Evolutionary conservation across 2,113 vertebrate species (phyloP).

Genomic region (Reinhardtius hippoglossoides): DNA sequence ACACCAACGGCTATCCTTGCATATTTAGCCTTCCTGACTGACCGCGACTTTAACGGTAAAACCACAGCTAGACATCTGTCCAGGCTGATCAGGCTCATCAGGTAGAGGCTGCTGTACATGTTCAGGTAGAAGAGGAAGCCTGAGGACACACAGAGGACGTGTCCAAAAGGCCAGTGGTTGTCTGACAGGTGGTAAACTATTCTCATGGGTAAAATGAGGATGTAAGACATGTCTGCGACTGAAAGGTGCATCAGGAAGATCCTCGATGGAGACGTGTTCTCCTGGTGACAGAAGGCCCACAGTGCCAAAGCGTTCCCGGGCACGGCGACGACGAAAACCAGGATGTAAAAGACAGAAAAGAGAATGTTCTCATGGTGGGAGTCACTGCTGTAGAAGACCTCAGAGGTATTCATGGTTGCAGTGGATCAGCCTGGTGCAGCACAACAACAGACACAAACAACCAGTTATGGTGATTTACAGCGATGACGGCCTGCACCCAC

Average conservation of each 20-base stretch:
- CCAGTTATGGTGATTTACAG: not conserved
- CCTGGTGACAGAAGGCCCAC: conserved; percentile 73
- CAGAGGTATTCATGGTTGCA: conserved; percentile 61
- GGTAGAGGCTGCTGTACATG: conserved; percentile 83
- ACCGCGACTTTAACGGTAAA: conserved; percentile 64
- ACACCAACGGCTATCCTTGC: conserved; percentile 63
- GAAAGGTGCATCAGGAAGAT: conserved; percentile 78
- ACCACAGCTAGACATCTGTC: conserved; percentile 78
- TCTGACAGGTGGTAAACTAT: conserved; percentile 76
- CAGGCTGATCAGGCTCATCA: conserved; percentile 81
- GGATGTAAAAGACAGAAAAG: conserved; percentile 73
- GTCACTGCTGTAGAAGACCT: conserved; percentile 20
- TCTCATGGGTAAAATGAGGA: conserved; percentile 79
- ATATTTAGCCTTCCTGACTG: conserved; percentile 62
- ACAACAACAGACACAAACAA: conserved; percentile 32
- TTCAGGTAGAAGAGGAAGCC: conserved; percentile 83
- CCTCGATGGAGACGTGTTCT: conserved; percentile 54
- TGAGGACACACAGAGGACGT: conserved; percentile 69
- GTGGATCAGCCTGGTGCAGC: conserved; percentile 39
- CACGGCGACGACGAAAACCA: conserved; percentile 76
- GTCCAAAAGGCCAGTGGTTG: conserved; percentile 76
- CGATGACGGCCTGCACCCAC: not conserved
- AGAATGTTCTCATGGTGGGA: conserved; percentile 66
- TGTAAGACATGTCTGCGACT: conserved; percentile 78
- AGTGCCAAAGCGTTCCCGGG: conserved; percentile 78